These are phyloP conservation scores for Passer montanus DNA, from an alignment of 2,113 vertebrate genomes.

Conservation along the genomic window DNA sequence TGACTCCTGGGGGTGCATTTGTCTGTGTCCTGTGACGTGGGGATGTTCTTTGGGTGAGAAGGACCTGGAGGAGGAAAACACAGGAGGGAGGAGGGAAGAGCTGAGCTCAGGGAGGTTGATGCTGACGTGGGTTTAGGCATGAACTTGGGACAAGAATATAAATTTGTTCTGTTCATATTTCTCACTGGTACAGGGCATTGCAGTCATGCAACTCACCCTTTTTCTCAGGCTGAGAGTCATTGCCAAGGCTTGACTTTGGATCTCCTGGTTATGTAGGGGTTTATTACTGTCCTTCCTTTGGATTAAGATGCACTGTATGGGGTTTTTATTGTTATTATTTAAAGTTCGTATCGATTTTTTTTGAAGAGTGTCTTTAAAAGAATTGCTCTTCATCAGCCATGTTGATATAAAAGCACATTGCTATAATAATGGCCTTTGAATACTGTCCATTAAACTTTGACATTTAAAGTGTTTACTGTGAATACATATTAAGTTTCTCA, in stretches of 20 bases:
- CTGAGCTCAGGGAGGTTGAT: neutral
- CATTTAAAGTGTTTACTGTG: constrained; percentile 57
- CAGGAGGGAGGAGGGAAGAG: neutral
- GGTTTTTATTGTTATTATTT: neutral
- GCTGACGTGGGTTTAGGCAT: neutral
- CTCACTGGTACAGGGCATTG: neutral
- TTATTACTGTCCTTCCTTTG: neutral
- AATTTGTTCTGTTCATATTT: neutral
- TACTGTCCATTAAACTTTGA: constrained; percentile 57
- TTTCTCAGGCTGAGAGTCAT: neutral
- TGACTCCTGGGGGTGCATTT: neutral
- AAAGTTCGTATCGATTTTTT: constrained; percentile 27
- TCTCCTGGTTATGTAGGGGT: neutral
- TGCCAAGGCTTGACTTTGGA: neutral
- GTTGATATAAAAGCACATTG: constrained; percentile 45
- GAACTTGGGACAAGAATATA: neutral
- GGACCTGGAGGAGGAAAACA: neutral
- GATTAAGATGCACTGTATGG: neutral
- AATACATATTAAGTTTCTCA: constrained; percentile 71
- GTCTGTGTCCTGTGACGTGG: neutral
- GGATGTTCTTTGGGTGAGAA: neutral
- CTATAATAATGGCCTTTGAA: constrained; percentile 43
- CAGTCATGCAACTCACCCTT: fast-evolving
- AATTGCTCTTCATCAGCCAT: neutral
- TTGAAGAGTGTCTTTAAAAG: constrained; percentile 21